These are phyloP conservation scores for Allacma fusca DNA, from an alignment of 2,888 invertebrate species.

Conservation along the genomic window DNA sequence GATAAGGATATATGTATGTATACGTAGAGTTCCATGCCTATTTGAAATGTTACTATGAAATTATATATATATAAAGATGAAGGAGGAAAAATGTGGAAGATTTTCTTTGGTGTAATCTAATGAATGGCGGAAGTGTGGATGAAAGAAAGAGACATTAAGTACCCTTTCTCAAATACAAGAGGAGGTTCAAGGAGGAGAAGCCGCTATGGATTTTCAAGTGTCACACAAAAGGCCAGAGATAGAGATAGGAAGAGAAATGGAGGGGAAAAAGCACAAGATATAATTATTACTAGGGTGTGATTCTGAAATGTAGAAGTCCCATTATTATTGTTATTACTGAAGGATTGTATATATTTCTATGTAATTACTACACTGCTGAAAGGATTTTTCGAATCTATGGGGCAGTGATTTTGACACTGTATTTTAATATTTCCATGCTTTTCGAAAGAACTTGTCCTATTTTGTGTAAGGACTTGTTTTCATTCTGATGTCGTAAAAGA, in stretches of 20 bases:
- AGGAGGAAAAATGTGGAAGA: neutral
- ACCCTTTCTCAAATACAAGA: neutral
- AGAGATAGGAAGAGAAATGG: neutral
- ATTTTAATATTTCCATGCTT: too few relatives aligned
- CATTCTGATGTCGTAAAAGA: too few relatives aligned
- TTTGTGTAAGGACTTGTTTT: too few relatives aligned
- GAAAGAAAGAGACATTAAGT: conserved; percentile 31
- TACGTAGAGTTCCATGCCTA: neutral
- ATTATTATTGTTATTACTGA: too few relatives aligned
- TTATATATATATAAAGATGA: neutral
- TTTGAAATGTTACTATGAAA: neutral
- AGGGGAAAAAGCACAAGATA: too few relatives aligned
- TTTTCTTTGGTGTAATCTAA: conserved; percentile 19
- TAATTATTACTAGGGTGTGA: too few relatives aligned
- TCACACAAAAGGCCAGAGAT: neutral
- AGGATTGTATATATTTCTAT: too few relatives aligned
- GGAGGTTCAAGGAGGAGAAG: neutral
- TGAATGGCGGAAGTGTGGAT: conserved; percentile 35
- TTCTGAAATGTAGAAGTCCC: too few relatives aligned
- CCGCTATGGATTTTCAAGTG: neutral
- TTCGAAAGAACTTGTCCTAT: too few relatives aligned
- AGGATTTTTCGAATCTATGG: too few relatives aligned
- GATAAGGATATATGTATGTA: neutral
- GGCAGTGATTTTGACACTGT: too few relatives aligned
- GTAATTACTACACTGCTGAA: too few relatives aligned